Conservation (phyloP, 2,888 invertebrate species). For the Eristalinus aeneus region DNA sequence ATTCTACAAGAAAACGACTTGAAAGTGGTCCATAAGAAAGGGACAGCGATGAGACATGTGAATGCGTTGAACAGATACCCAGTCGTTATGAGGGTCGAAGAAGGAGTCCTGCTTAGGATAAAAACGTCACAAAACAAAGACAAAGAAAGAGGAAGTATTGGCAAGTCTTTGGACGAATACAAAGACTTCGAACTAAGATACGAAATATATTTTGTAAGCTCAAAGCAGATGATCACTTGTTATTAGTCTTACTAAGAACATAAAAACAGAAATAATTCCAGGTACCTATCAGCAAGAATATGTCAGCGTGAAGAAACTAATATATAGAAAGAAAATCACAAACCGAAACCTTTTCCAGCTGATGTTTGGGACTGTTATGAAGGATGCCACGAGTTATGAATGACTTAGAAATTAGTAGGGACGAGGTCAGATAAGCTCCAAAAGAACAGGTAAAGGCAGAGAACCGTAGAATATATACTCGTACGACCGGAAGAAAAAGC, state of each 20-base stretch:
- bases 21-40: background rate
- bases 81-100: background rate
- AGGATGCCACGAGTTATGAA: background rate
- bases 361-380: conserved; percentile 3
- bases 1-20: conserved; percentile 8
- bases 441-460: background rate
- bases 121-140: background rate
- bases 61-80: conserved; percentile 17
- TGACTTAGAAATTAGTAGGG: background rate
- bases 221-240: conserved; percentile 29
- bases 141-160: background rate
- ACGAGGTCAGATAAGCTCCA: background rate
- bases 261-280: conserved; percentile 26
- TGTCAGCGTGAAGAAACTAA: background rate
- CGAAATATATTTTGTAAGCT: conserved; percentile 36
- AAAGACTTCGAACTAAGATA: background rate
- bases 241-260: conserved; percentile 26
- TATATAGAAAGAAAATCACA: conserved; percentile 16
- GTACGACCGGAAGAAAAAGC: conserved; percentile 7
- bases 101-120: background rate
- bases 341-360: conserved; percentile 7
- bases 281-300: conserved; percentile 12
- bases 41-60: conserved; percentile 22
- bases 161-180: background rate
- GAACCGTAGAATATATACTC: background rate